phyloP scores from a whole-genome alignment of 2,888 invertebrate genomes.

The Ecliptopera silaceata region DNA sequence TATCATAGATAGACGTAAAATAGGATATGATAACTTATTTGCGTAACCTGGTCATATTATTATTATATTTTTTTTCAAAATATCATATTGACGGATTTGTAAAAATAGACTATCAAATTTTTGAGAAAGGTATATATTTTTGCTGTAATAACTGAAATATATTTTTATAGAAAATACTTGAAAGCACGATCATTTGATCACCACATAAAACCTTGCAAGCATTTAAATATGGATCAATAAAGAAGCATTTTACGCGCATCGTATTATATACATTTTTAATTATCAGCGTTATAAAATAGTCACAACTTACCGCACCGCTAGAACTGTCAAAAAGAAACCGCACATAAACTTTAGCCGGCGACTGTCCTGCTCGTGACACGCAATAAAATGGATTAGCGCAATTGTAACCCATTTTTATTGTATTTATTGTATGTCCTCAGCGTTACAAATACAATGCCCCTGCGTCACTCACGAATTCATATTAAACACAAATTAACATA shows the following conservation, averaged over 20 bases:
- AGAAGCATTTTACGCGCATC: background rate
- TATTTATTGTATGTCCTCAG: slow-evolving; percentile 40
- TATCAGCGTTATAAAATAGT: background rate
- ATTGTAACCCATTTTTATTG: slow-evolving; percentile 36
- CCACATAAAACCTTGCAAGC: no score
- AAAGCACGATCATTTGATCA: no score
- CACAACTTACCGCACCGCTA: background rate
- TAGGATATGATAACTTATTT: no score
- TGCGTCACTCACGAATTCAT: slow-evolving; percentile 61
- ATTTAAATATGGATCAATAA: no score
- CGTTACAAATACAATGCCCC: slow-evolving; percentile 32
- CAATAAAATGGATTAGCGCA: slow-evolving; percentile 76
- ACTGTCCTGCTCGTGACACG: slow-evolving; percentile 66
- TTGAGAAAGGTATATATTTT: no score
- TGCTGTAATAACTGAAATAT: no score
- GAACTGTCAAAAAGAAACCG: slow-evolving; percentile 3
- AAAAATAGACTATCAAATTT: no score
- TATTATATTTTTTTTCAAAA: no score
- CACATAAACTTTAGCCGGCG: slow-evolving; percentile 33
- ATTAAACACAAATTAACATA: slow-evolving; percentile 82
- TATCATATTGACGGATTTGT: no score
- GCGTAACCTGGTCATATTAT: no score
- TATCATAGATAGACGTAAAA: no score
- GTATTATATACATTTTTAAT: background rate
- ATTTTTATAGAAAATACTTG: no score